These are phyloP conservation scores for Microcebus murinus DNA, from an alignment of 2,113 vertebrate genomes.

Conservation along the genomic window DNA sequence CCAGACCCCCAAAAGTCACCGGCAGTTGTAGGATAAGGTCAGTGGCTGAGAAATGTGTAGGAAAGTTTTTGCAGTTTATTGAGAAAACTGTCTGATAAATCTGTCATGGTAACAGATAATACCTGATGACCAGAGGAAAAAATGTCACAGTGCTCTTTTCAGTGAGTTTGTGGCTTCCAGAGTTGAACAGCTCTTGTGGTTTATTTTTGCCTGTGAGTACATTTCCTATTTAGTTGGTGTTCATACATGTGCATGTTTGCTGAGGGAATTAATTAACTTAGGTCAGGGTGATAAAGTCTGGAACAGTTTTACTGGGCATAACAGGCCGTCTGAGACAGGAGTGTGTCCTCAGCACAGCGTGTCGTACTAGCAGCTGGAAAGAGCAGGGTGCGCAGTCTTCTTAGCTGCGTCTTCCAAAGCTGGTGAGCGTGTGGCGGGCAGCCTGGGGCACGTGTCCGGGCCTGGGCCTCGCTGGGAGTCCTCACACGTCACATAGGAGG, in stretches of 20 bases:
- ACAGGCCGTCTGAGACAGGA: background rate
- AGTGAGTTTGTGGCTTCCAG: background rate
- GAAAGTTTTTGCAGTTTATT: background rate
- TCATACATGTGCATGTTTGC: background rate
- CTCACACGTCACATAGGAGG: background rate
- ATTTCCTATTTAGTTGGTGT: background rate
- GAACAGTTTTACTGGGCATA: background rate
- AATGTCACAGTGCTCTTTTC: background rate
- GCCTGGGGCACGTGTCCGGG: background rate
- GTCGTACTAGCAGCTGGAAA: background rate
- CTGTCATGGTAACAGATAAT: background rate
- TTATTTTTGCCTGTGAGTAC: background rate
- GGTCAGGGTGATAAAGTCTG: background rate
- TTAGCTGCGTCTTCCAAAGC: background rate
- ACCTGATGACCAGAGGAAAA: background rate
- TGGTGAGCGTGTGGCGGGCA: background rate
- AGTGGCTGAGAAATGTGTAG: background rate
- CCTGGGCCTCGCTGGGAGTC: background rate
- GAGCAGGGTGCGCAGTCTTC: background rate
- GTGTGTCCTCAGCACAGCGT: background rate
- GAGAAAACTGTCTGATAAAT: background rate
- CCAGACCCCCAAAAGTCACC: background rate
- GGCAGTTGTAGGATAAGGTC: background rate
- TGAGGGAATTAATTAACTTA: slow-evolving; percentile 15
- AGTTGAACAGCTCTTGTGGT: background rate